phyloP scores from a whole-genome alignment of 1,140 invertebrate genomes.

The Lepidurus arcticus region DNA sequence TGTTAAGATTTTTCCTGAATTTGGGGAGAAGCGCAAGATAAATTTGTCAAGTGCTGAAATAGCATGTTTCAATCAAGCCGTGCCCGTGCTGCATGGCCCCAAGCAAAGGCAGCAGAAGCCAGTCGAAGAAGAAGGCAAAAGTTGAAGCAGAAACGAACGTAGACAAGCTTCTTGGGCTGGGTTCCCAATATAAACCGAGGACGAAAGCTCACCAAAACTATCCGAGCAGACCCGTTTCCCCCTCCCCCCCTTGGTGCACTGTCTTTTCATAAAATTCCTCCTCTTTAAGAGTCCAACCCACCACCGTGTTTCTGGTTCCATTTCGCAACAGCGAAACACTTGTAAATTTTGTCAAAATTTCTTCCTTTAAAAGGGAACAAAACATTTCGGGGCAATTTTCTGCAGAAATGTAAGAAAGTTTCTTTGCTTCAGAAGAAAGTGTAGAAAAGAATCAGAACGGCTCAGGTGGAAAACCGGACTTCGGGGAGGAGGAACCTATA shows the following conservation, averaged over 20 bases:
- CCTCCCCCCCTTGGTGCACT: background rate
- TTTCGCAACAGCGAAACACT: too few relatives aligned
- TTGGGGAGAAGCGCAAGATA: too few relatives aligned
- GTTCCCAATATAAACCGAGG: conserved; percentile 18
- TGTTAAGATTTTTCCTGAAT: too few relatives aligned
- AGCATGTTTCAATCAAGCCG: too few relatives aligned
- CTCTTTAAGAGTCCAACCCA: too few relatives aligned
- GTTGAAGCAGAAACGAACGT: background rate
- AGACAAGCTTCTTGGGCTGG: conserved; percentile 20
- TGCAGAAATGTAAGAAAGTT: too few relatives aligned
- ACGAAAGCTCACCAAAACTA: background rate
- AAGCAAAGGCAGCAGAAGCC: background rate
- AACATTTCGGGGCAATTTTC: too few relatives aligned
- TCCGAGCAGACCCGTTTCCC: background rate
- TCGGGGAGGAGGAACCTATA: background rate
- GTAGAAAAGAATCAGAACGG: background rate
- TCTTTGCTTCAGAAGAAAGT: background rate
- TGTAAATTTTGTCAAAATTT: too few relatives aligned
- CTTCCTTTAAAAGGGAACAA: too few relatives aligned
- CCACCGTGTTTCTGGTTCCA: too few relatives aligned
- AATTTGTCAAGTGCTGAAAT: too few relatives aligned
- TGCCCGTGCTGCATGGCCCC: background rate
- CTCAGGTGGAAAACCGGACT: background rate
- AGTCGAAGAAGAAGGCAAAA: background rate
- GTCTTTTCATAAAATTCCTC: background rate